Evolutionary conservation across 2,113 vertebrate genomes (phyloP), one percentile per base, ranked within the genome.

Genomic region (Willisornis vidua): DNA sequence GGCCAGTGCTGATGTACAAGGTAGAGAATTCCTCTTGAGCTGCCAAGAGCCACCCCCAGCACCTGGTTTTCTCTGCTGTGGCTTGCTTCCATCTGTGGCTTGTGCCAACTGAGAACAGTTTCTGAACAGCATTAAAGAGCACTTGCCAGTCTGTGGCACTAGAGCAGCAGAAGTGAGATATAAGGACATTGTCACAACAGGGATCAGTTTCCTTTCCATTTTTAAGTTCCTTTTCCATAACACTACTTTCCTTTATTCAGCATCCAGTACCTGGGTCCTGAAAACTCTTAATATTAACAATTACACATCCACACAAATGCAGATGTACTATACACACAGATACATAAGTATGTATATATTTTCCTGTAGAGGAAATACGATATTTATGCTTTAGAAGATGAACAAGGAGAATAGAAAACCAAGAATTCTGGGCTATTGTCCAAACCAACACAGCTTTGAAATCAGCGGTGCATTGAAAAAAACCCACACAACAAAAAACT

Each of bases 391-490:
- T 93, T 89, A 25, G 58, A 90, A 95, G 90, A 95, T 65, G 93
- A 94, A 90, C 82, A 94, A 96, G 82, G 59, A 96, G 79, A 95
- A 94, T 6, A 90, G 75, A 93, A 97, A 96, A 46, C 73, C 87
- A 96, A 93, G 90, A 95, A 95, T 54, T 92, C 94, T 89, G 89
- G 96, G 95, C 96, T 72, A 76, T 8, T 13, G 8, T 93, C 96
- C 96, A 98, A 98, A 94, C 95, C 91, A 94, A 94, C 94, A 96
- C 37, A 28, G 91, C 97, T 97, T 97, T 97, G 94, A 97, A 97
- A 97, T 96, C 66, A 92, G 93, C 8, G 12, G 89, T 89, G 67
- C 10, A 4, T 33, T 94, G 51, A 68, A 63, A 92, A 90, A 74
- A 89, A 35, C 9, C 19, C 63, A 63, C 43, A 51, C 28, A 92